Percentiles rank a stretch among this genome's conserved stretches.
phyloP scores from a whole-genome alignment of 2,113 vertebrate species.

The Thryonomys swinderianus region DNA sequence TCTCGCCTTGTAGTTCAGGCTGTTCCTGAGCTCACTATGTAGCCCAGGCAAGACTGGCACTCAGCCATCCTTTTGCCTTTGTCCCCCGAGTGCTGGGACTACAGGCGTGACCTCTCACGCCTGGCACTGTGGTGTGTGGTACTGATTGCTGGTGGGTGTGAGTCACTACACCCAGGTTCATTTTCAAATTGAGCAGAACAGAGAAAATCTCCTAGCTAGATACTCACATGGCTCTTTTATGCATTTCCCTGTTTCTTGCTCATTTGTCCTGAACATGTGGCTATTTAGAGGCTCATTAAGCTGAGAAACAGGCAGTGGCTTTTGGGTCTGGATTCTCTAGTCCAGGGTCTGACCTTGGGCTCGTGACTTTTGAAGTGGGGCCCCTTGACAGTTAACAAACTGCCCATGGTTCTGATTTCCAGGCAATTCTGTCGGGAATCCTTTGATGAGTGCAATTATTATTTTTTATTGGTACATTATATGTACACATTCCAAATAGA shows the following conservation, averaged over 20 bases:
- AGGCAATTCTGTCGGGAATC: neutral
- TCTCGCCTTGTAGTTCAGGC: too few relatives aligned
- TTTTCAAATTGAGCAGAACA: slow-evolving; percentile 17
- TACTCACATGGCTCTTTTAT: neutral
- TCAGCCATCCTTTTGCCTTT: too few relatives aligned
- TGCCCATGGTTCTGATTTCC: neutral
- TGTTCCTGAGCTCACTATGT: too few relatives aligned
- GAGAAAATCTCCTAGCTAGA: neutral
- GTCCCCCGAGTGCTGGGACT: too few relatives aligned
- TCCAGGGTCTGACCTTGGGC: neutral
- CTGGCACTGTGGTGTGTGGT: too few relatives aligned
- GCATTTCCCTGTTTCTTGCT: neutral
- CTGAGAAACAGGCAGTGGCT: neutral
- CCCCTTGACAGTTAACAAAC: slow-evolving; percentile 7
- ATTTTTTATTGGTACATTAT: too few relatives aligned
- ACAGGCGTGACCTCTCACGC: too few relatives aligned
- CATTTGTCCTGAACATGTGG: neutral
- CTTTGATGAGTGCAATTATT: slow-evolving; percentile 13
- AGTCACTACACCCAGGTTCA: too few relatives aligned
- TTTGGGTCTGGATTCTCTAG: slow-evolving; percentile 19
- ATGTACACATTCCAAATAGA: too few relatives aligned
- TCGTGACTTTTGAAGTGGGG: neutral
- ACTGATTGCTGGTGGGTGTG: too few relatives aligned
- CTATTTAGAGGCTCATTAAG: slow-evolving; percentile 11
- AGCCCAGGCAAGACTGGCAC: too few relatives aligned